phyloP scores from a whole-genome alignment of 2,113 vertebrate species.

The Columba livia region DNA sequence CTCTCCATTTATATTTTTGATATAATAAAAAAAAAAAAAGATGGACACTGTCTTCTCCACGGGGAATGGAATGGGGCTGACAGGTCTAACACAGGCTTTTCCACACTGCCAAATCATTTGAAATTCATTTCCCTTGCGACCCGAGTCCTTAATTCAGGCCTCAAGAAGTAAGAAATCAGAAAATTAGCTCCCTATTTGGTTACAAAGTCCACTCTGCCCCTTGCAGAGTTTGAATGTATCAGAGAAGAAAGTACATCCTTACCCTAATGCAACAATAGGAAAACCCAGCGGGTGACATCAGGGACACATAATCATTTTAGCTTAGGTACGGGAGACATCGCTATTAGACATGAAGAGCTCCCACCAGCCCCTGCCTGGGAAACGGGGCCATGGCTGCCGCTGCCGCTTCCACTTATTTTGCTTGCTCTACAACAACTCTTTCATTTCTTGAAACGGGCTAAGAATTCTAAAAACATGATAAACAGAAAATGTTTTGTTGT shows the following conservation, averaged over 20 bases:
- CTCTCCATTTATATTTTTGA: neutral
- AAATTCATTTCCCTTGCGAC: slow-evolving; percentile 33
- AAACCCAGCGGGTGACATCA: rapidly evolving
- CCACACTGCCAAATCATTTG: slow-evolving; percentile 33
- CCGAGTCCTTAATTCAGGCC: slow-evolving; percentile 25
- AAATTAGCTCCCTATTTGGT: neutral
- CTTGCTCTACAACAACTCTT: neutral
- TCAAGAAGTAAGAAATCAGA: slow-evolving; percentile 17
- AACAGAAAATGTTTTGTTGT: neutral
- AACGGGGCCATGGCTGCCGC: rapidly evolving
- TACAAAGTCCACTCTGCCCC: neutral
- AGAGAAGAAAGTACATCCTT: neutral
- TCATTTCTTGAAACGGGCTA: neutral
- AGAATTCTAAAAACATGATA: neutral
- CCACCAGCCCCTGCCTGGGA: rapidly evolving
- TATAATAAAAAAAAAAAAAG: neutral
- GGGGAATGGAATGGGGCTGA: neutral
- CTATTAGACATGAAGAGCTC: neutral
- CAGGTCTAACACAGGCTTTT: neutral
- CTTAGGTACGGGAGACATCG: neutral
- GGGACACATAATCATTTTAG: neutral
- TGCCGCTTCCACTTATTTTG: neutral
- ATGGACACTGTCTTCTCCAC: neutral
- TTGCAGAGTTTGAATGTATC: neutral
- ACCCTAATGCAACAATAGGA: neutral